These are phyloP conservation scores for Cromileptes altivelis DNA, from an alignment of 2,113 vertebrate species.

Conservation along the genomic window DNA sequence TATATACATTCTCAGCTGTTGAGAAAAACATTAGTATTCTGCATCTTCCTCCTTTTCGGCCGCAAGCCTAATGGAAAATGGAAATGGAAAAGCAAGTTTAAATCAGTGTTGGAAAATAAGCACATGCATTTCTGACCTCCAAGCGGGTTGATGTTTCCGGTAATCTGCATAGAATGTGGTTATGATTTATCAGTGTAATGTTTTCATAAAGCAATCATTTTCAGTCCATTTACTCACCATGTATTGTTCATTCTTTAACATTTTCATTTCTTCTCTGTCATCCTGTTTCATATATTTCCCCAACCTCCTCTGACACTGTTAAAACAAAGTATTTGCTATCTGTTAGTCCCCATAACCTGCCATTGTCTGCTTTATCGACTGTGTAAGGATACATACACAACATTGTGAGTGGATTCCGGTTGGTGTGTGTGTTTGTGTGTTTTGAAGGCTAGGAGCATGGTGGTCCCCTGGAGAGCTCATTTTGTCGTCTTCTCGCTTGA, in stretches of 20 bases:
- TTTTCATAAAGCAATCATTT: neutral
- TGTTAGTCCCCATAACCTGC: constrained; percentile 34
- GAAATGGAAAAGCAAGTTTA: neutral
- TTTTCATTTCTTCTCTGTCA: neutral
- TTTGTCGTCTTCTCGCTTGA: constrained; percentile 88
- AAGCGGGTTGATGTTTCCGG: neutral
- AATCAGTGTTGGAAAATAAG: neutral
- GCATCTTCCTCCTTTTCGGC: neutral
- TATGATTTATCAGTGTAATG: neutral
- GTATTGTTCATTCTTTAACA: neutral
- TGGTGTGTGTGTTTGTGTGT: constrained; percentile 47
- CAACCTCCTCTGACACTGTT: constrained; percentile 15
- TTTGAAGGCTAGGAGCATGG: constrained; percentile 75
- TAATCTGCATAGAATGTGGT: neutral
- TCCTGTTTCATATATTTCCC: neutral
- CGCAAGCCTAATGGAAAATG: neutral
- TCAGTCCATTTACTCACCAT: neutral
- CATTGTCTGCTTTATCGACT: constrained; percentile 37
- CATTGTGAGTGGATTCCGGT: constrained; percentile 16
- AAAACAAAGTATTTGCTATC: constrained; percentile 3
- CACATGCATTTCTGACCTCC: neutral
- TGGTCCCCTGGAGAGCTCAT: constrained; percentile 85
- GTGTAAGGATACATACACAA: constrained; percentile 15
- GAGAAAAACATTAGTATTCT: neutral
- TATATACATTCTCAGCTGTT: neutral